Percentiles rank a stretch among this genome's conserved stretches.
These are phyloP conservation scores for Apocrypta bakeri DNA, from an alignment of 1,140 invertebrate species.

Conservation along the genomic window DNA sequence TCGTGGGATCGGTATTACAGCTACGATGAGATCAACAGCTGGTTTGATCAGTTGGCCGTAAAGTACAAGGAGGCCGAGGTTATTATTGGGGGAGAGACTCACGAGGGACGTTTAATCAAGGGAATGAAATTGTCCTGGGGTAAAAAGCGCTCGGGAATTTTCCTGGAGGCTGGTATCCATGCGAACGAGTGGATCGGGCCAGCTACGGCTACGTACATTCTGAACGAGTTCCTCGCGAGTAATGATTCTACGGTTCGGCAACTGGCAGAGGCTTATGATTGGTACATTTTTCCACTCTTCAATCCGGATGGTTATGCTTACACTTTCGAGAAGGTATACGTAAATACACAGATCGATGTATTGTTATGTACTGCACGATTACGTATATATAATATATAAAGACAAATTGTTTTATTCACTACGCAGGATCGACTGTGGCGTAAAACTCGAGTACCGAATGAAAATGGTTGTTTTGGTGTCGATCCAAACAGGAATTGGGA, in stretches of 20 bases:
- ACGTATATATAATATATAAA: too few species aligned
- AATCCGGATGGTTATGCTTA: conserved; percentile 89
- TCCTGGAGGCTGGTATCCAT: conserved; percentile 79
- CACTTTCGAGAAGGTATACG: conserved; percentile 74
- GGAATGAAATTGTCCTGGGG: conserved; percentile 76
- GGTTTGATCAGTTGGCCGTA: conserved; percentile 69
- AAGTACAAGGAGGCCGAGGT: conserved; percentile 73
- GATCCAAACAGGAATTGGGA: conserved; percentile 86
- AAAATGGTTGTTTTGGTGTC: conserved; percentile 78
- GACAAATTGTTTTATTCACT: background rate
- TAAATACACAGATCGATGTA: too few species aligned
- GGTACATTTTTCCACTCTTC: conserved; percentile 81
- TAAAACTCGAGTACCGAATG: conserved; percentile 78
- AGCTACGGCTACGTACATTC: conserved; percentile 80
- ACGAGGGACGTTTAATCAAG: conserved; percentile 77
- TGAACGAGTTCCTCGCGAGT: conserved; percentile 78
- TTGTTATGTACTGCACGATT: too few species aligned
- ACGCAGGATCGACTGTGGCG: conserved; percentile 81
- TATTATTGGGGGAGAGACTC: conserved; percentile 75
- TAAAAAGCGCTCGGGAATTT: conserved; percentile 69
- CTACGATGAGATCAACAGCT: conserved; percentile 71
- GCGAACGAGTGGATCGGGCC: conserved; percentile 87
- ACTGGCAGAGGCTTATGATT: conserved; percentile 77
- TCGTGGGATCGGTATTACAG: conserved; percentile 72
- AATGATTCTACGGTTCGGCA: conserved; percentile 68